Evolutionary conservation across 2,888 invertebrate species (phyloP).

Genomic region (Epistrophe grossulariae): DNA sequence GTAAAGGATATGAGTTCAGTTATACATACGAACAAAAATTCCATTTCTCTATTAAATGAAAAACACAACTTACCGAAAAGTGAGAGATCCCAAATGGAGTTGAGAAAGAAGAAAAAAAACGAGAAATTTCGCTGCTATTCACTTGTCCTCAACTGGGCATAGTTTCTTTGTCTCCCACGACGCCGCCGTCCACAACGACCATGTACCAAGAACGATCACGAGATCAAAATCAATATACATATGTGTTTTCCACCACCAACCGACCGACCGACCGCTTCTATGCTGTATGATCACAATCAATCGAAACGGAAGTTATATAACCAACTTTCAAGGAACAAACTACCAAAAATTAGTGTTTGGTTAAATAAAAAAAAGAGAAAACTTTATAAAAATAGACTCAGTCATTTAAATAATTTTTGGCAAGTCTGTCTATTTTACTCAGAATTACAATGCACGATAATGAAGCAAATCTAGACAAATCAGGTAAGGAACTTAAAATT

Average conservation of each 20-base stretch:
- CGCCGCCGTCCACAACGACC: conserved; percentile 35
- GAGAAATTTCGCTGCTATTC: conserved; percentile 24
- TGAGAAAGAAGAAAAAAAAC: conserved; percentile 25
- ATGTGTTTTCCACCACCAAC: conserved; percentile 22
- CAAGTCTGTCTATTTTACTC: conserved; percentile 18
- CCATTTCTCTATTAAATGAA: background rate
- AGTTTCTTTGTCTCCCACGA: conserved; percentile 41
- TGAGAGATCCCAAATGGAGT: conserved; percentile 21
- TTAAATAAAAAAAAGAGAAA: conserved; percentile 17
- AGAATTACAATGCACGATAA: conserved; percentile 40
- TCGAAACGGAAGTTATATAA: conserved; percentile 59
- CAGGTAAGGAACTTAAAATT: conserved; percentile 5
- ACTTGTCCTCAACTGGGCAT: conserved; percentile 62
- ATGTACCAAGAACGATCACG: conserved; percentile 46
- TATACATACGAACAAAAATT: background rate
- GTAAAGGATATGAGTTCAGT: background rate
- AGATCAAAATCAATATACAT: conserved; percentile 19
- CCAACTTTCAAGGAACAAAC: conserved; percentile 59
- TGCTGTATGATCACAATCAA: conserved; percentile 30
- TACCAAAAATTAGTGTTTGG: conserved; percentile 30
- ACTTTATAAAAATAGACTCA: conserved; percentile 53
- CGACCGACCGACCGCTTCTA: conserved; percentile 24
- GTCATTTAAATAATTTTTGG: conserved; percentile 49
- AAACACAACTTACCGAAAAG: conserved; percentile 23
- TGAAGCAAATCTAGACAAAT: conserved; percentile 3